Base-by-base conservation (phyloP, 1,140 invertebrate species). In the Leptopilina clavipes region DNA sequence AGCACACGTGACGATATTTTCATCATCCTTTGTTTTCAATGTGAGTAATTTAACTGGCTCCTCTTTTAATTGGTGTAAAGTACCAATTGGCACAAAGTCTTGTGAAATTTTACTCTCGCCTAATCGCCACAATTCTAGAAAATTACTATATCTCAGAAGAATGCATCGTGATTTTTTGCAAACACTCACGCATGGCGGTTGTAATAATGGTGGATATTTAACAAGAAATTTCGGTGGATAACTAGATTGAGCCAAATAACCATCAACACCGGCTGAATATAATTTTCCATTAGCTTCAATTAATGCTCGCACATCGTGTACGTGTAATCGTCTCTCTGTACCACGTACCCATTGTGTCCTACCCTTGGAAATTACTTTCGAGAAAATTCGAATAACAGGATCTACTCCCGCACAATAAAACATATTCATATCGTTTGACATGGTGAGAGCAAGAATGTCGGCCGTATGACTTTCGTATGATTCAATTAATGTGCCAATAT, bases 391-490 rank as follows among this genome's bases (percentile, higher is more conserved):
- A 54, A 98, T 94, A 1, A 93, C 90, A 0, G 96, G 94, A 88
- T 98, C 95, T 59, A 96, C 94, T 17, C 97, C 96, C 81, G 95
- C 93, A 84, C 94, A 96, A 84, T 95, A 95, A 52, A 97, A 86
- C 19, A 91, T 92, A 43, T 93, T 92, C 85, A 94, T 92, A 80
- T 95, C 93, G 65, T 94, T 91, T n/a, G 94, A 94, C 2, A 97
- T 88, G 17, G 92, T 92, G 44, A 98, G 77, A 0, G 93, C 88
- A 12, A 97, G 89, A 52, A 98, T 93, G 90, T 97, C 96, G 0
- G 94, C 94, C 79, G 94, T 94, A 83, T 98, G 95, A 56, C 94
- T 94, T 76, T 94, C 93, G 77, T 94, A 93, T 71, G 92, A 93
- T 85, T 96, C 93, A 54, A 96, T 93, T 77, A 96, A 91, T 22